Base-by-base conservation (phyloP, 2,797 vertebrate genomes). In the Malurus leucopterus region DNA sequence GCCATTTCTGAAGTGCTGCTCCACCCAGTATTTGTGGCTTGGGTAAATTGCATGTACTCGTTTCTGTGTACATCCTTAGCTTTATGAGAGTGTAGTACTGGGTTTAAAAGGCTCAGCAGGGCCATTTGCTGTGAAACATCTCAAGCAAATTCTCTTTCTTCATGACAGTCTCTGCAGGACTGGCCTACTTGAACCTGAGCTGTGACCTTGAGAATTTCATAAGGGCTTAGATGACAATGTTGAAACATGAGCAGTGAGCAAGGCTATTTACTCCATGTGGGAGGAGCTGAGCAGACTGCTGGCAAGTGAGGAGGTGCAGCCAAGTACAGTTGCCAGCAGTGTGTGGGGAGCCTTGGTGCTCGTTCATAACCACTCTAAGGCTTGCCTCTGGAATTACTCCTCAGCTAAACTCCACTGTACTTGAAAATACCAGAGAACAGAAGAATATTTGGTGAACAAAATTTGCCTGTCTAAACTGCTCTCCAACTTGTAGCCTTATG, bases 181-280 rank as follows among this genome's bases (percentile, higher is more conserved):
- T 83, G 86, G 65, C 54, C 51, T 69, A 4, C 30, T 80, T 93
- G 86, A 93, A 76, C 86, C 72, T 79, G 68, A 79, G 34, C 84
- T 4, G 22, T 70, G 91, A 84, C 73, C 88, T 67, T 79, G 81
- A 86, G 62, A 53, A 62, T 91, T 91, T 87, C 12, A 1, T 54
- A 76, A 78, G 62, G 68, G 78, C 78, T 84, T 68, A 74, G 73
- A 59, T 72, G 82, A 84, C 90, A 92, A 58, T 59, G 50, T 44
- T 84, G 92, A 89, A 95, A 95, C 72, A 57, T 83, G 84, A 95
- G 91, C 77, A 64, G 69, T 61, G 83, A 91, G 77, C 73, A 81
- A 84, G 77, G 62, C 85, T 90, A 9, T 88, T 93, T 91, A 47
- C 81, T 90, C 74, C 6, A 3, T 34, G 40, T 94, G 57, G 79